Evolutionary conservation across 2,888 invertebrate genomes (phyloP).

Genomic region (Lithophane ornitopus): DNA sequence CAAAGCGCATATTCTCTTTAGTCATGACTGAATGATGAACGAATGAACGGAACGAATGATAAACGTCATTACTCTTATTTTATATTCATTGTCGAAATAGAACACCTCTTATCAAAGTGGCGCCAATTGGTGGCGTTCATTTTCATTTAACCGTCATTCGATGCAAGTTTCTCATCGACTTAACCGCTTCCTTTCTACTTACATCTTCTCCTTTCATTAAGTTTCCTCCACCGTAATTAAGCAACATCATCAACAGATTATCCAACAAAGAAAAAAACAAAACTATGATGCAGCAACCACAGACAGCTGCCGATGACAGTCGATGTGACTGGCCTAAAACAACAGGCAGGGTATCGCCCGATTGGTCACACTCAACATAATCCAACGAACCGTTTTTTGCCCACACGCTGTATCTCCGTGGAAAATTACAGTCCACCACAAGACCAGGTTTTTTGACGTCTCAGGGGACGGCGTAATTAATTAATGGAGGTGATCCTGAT

Average conservation of each 20-base stretch:
- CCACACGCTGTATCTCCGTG: constrained; percentile 53
- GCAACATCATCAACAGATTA: background rate
- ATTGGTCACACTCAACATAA: constrained; percentile 67
- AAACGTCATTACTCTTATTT: no score
- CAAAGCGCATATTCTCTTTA: no score
- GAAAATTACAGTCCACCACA: constrained; percentile 58
- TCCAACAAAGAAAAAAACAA: constrained; percentile 12
- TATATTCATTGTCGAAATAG: no score
- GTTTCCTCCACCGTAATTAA: constrained; percentile 2
- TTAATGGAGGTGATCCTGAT: constrained; percentile 51
- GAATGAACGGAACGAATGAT: no score
- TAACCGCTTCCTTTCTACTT: background rate
- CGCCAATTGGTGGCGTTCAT: no score
- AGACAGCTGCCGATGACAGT: constrained; percentile 15
- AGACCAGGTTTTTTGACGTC: constrained; percentile 41
- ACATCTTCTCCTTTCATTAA: constrained; percentile 5
- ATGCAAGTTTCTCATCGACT: background rate
- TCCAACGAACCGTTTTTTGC: constrained; percentile 60
- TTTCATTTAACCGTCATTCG: background rate
- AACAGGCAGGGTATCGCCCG: constrained; percentile 66
- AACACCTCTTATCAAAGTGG: no score
- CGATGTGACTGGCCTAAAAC: constrained; percentile 73
- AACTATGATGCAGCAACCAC: constrained; percentile 15
- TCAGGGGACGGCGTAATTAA: constrained; percentile 51
- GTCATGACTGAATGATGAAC: no score